Conservation (phyloP, 1,140 invertebrate species). For the Euura lappo region DNA sequence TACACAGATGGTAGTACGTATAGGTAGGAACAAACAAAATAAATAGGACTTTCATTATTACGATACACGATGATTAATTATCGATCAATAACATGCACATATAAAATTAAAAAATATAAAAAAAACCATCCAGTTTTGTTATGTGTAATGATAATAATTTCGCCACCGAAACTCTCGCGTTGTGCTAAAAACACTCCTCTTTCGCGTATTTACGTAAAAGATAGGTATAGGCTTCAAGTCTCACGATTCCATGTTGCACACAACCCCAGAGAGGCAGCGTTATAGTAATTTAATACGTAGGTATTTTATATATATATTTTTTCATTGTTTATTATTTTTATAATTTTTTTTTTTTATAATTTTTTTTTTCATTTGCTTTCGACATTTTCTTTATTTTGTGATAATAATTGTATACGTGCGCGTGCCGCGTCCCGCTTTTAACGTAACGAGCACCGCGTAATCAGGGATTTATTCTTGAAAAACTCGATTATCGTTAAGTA, state of each 20-base stretch:
- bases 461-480: conserved; percentile 27
- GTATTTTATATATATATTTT: too few relatives aligned
- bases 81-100: conserved; percentile 52
- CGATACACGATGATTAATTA: conserved; percentile 49
- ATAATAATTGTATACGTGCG: not conserved
- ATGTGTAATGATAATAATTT: conserved; percentile 13
- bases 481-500: conserved; percentile 36
- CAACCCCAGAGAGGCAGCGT: too few relatives aligned
- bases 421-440: too few relatives aligned
- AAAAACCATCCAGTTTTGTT: conserved; percentile 38
- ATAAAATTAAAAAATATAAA: conserved; percentile 60
- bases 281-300: too few relatives aligned
- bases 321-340: too few relatives aligned
- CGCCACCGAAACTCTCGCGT: not conserved
- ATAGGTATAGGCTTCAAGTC: not conserved
- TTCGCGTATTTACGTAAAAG: not conserved
- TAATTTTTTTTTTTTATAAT: too few relatives aligned
- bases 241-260: too few relatives aligned
- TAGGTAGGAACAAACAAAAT: conserved; percentile 53
- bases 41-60: conserved; percentile 40
- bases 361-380: too few relatives aligned
- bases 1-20: conserved; percentile 55
- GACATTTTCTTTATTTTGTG: too few relatives aligned
- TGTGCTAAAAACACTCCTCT: not conserved
- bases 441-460: conserved; percentile 35